Conservation (phyloP, 2,113 vertebrate species). For the Promerops cafer region DNA sequence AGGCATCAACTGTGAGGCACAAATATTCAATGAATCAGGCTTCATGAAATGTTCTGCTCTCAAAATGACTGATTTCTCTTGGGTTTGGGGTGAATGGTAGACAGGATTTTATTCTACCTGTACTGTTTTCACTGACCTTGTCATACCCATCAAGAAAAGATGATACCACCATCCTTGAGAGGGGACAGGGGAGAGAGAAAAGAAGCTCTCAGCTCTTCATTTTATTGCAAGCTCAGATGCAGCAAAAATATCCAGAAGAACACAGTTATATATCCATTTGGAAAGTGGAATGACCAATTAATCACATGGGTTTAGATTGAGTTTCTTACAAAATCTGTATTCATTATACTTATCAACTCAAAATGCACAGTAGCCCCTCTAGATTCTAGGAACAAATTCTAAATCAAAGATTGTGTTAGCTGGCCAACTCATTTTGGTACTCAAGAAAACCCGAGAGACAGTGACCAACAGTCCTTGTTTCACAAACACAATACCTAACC, state of each 20-base stretch:
- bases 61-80: not conserved
- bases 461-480: not conserved
- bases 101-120: not conserved
- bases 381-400: not conserved
- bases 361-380: not conserved
- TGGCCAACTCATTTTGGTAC: not conserved
- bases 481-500: not conserved
- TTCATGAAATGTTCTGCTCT: not conserved
- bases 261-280: not conserved
- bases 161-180: rapidly evolving
- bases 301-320: not conserved
- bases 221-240: not conserved
- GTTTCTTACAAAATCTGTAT: not conserved
- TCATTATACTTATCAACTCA: not conserved
- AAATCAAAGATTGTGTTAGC: not conserved
- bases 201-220: not conserved
- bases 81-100: not conserved
- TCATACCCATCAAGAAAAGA: not conserved
- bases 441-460: not conserved
- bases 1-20: not conserved
- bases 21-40: not conserved
- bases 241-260: not conserved
- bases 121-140: not conserved
- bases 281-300: not conserved
- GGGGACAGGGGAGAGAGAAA: not conserved